phyloP scores from a whole-genome alignment of 2,113 vertebrate species.

The Prietella phreatophila region DNA sequence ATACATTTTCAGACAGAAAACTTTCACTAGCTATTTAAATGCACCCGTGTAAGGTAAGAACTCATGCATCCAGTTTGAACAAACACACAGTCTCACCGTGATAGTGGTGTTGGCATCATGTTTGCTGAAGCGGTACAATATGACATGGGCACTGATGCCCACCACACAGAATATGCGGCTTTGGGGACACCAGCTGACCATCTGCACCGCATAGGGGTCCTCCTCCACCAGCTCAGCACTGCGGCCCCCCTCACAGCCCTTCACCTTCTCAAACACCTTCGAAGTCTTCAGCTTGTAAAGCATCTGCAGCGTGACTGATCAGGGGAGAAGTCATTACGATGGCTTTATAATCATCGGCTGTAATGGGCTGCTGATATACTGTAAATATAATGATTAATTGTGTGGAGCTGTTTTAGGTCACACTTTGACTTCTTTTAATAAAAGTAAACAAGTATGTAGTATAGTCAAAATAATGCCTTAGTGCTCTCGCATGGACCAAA shows the following conservation, averaged over 20 bases:
- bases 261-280: slow-evolving; percentile 95
- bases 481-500: neutral
- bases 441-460: neutral
- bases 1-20: neutral
- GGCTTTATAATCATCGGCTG: neutral
- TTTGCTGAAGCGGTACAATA: slow-evolving; percentile 94
- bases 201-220: slow-evolving; percentile 93
- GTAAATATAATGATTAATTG: neutral
- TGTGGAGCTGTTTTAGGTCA: neutral
- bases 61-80: neutral
- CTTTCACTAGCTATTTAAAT: neutral
- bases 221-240: slow-evolving; percentile 87
- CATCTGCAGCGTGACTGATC: slow-evolving; percentile 93
- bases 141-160: slow-evolving; percentile 90
- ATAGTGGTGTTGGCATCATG: slow-evolving; percentile 90
- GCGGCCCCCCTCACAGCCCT: slow-evolving; percentile 77
- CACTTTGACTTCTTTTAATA: neutral
- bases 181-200: slow-evolving; percentile 96
- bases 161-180: slow-evolving; percentile 95
- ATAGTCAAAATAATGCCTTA: neutral
- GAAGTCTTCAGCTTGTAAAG: slow-evolving; percentile 96
- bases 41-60: neutral
- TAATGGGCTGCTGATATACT: neutral
- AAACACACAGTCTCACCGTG: slow-evolving; percentile 79
- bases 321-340: neutral